Conservation (phyloP, 2,888 invertebrate genomes). For the Bibio marci region DNA sequence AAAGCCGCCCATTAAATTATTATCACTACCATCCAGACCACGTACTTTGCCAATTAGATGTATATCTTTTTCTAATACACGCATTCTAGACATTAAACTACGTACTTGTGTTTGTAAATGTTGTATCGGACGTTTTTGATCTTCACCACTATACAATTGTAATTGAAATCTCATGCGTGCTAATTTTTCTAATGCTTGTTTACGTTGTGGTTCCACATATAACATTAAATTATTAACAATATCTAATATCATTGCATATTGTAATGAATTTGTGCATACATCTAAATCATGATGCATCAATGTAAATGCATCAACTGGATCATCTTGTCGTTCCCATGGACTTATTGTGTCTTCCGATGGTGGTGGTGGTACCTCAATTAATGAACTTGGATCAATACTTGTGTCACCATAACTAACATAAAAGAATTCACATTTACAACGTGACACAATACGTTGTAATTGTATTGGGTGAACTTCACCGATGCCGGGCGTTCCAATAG, state of each 20-base stretch:
- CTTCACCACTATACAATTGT: constrained; percentile 78
- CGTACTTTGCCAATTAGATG: constrained; percentile 70
- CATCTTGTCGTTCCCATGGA: constrained; percentile 65
- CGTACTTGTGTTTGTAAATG: constrained; percentile 67
- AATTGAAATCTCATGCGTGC: constrained; percentile 89
- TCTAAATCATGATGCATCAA: constrained; percentile 97
- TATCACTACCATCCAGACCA: constrained; percentile 45
- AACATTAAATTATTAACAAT: constrained; percentile 93
- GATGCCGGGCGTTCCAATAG: constrained; percentile 46
- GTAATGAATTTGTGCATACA: constrained; percentile 87
- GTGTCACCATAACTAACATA: constrained; percentile 87
- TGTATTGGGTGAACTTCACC: constrained; percentile 41
- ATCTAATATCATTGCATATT: constrained; percentile 94
- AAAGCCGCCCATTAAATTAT: constrained; percentile 14
- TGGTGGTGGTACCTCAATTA: constrained; percentile 50
- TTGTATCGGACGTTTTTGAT: constrained; percentile 82
- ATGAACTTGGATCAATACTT: constrained; percentile 26
- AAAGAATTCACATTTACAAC: constrained; percentile 96
- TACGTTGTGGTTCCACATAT: constrained; percentile 89
- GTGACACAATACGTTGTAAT: constrained; percentile 90
- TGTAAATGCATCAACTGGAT: constrained; percentile 91
- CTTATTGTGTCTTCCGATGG: constrained; percentile 51
- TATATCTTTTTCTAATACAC: constrained; percentile 76
- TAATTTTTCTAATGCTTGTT: constrained; percentile 68
- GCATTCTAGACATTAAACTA: constrained; percentile 60